Percentiles rank a stretch among this genome's conserved stretches.
phyloP scores from a whole-genome alignment of 2,113 vertebrate species.

The Bucco capensis region DNA sequence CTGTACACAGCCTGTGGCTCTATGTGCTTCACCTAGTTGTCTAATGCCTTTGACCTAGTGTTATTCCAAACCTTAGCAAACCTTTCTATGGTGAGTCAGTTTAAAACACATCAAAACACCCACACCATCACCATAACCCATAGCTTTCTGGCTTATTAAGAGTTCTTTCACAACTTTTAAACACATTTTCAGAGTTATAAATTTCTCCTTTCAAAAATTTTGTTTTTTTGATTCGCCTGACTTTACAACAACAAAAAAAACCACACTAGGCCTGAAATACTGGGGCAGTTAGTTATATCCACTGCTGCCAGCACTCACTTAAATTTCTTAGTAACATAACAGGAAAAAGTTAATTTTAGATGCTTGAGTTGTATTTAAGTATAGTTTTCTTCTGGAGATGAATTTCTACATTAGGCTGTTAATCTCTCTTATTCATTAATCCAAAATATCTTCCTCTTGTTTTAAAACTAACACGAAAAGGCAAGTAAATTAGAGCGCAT shows the following conservation, averaged over 20 bases:
- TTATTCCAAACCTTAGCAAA: background rate
- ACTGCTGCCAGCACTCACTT: background rate
- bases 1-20: background rate
- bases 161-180: background rate
- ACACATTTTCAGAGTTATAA: background rate
- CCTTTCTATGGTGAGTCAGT: background rate
- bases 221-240: background rate
- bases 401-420: background rate
- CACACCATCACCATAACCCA: background rate
- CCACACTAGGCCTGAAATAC: background rate
- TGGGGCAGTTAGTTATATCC: background rate
- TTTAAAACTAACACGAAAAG: background rate
- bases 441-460: background rate
- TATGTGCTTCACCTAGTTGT: background rate
- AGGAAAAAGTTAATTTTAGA: background rate
- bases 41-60: too few species aligned
- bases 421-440: background rate
- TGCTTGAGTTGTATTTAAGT: background rate
- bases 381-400: background rate
- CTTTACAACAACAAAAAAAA: background rate
- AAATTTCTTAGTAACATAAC: background rate
- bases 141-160: background rate
- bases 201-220: slow-evolving; percentile 48
- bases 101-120: background rate
- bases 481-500: background rate